phyloP scores from a whole-genome alignment of 2,797 vertebrate species.

The Danionella dracula region DNA sequence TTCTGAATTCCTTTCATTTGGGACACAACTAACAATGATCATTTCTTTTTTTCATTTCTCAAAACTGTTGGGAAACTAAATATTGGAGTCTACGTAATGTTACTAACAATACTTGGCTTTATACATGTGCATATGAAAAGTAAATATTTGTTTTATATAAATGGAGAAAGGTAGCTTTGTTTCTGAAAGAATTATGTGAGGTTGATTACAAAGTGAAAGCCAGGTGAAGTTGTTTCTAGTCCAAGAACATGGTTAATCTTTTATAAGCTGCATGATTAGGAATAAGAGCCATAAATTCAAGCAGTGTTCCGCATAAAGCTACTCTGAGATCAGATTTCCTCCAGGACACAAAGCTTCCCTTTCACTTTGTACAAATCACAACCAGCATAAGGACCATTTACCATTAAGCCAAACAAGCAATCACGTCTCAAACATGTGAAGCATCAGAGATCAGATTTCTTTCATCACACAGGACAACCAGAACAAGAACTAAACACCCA shows the following conservation, averaged over 20 bases:
- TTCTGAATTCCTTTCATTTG: too few species aligned
- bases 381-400: slow-evolving; percentile 8
- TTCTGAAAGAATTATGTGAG: too few species aligned
- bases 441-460: not conserved
- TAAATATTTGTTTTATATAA: not conserved
- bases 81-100: too few species aligned
- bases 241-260: not conserved
- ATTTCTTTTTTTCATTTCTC: too few species aligned
- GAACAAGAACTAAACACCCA: not conserved
- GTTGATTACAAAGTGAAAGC: not conserved
- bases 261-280: not conserved
- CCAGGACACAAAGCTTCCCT: slow-evolving; percentile 23
- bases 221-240: not conserved
- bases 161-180: not conserved
- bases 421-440: slow-evolving; percentile 15
- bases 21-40: too few species aligned
- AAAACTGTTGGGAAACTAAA: too few species aligned
- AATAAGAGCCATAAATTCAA: not conserved
- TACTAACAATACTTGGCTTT: too few species aligned
- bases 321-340: slow-evolving; percentile 14
- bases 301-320: not conserved
- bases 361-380: slow-evolving; percentile 5
- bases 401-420: slow-evolving; percentile 8
- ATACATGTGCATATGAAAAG: too few species aligned
- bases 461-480: not conserved